phyloP scores from a whole-genome alignment of 2,888 invertebrate species.

The Argyresthia goedartella region DNA sequence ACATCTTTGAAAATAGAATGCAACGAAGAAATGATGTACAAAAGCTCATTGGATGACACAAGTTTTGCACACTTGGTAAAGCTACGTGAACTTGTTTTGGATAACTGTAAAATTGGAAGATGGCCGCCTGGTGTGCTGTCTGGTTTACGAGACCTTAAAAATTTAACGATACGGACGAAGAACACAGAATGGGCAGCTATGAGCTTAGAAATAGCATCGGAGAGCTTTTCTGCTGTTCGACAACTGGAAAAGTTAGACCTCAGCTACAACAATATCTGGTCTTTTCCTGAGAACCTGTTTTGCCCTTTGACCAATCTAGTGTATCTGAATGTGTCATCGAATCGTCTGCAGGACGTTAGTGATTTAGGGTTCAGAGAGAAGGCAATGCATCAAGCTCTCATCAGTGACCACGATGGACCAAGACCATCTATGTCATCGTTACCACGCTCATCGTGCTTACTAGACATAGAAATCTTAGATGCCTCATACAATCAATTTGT shows the following conservation, averaged over 20 bases:
- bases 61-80: slow-evolving; percentile 86
- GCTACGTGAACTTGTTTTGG: slow-evolving; percentile 83
- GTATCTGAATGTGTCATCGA: slow-evolving; percentile 87
- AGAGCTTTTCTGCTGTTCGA: slow-evolving; percentile 81
- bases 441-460: slow-evolving; percentile 74
- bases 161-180: slow-evolving; percentile 87
- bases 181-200: slow-evolving; percentile 88
- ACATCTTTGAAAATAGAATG: slow-evolving; percentile 83
- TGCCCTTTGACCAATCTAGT: slow-evolving; percentile 85
- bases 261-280: slow-evolving; percentile 91
- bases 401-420: slow-evolving; percentile 71
- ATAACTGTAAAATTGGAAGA: slow-evolving; percentile 88
- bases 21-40: slow-evolving; percentile 83
- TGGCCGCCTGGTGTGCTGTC: slow-evolving; percentile 85
- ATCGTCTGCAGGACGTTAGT: slow-evolving; percentile 88
- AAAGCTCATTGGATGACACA: slow-evolving; percentile 81
- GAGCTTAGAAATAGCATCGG: slow-evolving; percentile 84
- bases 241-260: slow-evolving; percentile 88
- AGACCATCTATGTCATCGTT: slow-evolving; percentile 44
- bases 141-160: slow-evolving; percentile 84
- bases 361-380: slow-evolving; percentile 88
- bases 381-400: slow-evolving; percentile 74
- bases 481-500: slow-evolving; percentile 89
- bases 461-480: slow-evolving; percentile 87
- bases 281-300: slow-evolving; percentile 87